Evolutionary conservation across 2,888 invertebrate species (phyloP).

Genomic region (Luperina nickerlii): DNA sequence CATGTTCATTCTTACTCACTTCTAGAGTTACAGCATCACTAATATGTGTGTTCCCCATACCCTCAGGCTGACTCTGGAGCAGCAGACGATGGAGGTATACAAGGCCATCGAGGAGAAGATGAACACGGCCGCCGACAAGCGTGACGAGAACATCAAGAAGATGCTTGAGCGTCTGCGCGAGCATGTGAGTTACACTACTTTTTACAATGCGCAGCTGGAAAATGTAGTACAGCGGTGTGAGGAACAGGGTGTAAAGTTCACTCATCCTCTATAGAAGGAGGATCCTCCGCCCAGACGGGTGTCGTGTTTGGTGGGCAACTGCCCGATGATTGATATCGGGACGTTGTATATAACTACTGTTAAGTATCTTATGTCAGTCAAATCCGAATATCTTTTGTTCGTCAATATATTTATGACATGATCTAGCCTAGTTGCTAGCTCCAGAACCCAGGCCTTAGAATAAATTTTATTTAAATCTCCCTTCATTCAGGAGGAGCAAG

Average conservation of each 20-base stretch:
- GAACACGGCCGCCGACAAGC: slow-evolving; percentile 96
- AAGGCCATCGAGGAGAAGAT: slow-evolving; percentile 96
- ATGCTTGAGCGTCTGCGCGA: slow-evolving; percentile 97
- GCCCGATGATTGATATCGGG: neutral
- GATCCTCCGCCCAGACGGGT: neutral
- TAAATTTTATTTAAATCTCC: neutral
- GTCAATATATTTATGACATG: no score
- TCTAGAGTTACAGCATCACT: neutral
- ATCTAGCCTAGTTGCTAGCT: neutral
- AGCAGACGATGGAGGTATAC: slow-evolving; percentile 96
- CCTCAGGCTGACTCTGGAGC: slow-evolving; percentile 93
- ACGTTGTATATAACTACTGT: neutral
- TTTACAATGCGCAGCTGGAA: neutral
- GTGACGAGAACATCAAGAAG: slow-evolving; percentile 97
- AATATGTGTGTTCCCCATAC: neutral
- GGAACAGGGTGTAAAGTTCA: neutral
- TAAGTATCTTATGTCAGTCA: neutral
- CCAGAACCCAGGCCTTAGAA: neutral
- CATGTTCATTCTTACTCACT: neutral
- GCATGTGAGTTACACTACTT: slow-evolving; percentile 91
- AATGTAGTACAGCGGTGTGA: neutral
- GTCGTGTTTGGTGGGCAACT: no score
- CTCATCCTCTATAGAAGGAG: neutral
- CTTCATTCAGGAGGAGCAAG: slow-evolving; percentile 92
- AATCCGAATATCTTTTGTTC: no score